A percentile compares a stretch with the other conserved stretches of the same genome.
Evolutionary conservation across 2,797 vertebrate genomes (phyloP).

Genomic region (Hydrocynus forskahlii): DNA sequence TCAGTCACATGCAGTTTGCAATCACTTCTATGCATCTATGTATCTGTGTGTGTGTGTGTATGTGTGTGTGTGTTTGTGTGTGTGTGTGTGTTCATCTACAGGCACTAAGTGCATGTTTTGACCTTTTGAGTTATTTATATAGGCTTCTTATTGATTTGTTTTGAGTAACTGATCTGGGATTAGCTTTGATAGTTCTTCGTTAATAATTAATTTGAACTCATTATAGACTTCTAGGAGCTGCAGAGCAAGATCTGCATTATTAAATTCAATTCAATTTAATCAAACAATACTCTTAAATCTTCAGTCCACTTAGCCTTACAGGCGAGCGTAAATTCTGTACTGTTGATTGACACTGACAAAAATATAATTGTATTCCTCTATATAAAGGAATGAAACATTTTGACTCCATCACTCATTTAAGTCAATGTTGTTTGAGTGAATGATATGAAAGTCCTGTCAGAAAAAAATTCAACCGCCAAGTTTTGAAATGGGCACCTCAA

Average conservation of each 20-base stretch:
- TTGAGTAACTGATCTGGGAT: constrained; percentile 26
- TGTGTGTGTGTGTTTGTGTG: too few relatives aligned
- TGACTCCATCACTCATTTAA: too few relatives aligned
- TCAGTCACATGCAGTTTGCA: neutral
- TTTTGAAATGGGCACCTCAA: too few relatives aligned
- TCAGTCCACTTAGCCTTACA: neutral
- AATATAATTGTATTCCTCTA: too few relatives aligned
- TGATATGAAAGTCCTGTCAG: too few relatives aligned
- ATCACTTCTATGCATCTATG: neutral
- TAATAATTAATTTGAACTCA: constrained; percentile 51
- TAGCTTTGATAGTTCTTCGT: constrained; percentile 21
- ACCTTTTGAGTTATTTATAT: constrained; percentile 49
- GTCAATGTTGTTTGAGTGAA: too few relatives aligned
- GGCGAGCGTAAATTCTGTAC: too few relatives aligned
- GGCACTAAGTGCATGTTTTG: neutral
- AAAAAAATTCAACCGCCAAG: too few relatives aligned
- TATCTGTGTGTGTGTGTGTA: constrained; percentile 3
- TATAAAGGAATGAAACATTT: too few relatives aligned
- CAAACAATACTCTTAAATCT: neutral
- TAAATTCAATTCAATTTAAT: neutral
- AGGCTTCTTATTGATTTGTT: constrained; percentile 29
- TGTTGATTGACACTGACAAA: too few relatives aligned
- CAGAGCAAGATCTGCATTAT: neutral
- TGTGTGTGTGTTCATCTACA: neutral
- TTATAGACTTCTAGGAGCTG: neutral